A percentile compares a stretch with the other conserved stretches of the same genome.
These are phyloP conservation scores for Halictus ligatus DNA, from an alignment of 2,888 invertebrate species.

Conservation along the genomic window DNA sequence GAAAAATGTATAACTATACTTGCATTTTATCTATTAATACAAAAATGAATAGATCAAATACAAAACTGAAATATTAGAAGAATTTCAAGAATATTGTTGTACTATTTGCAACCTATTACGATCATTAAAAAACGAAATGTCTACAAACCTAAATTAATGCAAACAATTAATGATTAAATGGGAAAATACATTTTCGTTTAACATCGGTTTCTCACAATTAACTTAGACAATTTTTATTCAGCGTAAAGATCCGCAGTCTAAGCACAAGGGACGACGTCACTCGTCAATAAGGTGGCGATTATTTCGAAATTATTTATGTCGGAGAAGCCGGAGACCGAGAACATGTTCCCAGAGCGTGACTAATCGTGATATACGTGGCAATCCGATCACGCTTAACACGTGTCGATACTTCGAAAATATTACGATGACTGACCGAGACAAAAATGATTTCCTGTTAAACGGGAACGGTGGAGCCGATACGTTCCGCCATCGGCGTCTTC, in stretches of 20 bases:
- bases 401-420: slow-evolving; percentile 32
- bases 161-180: too few relatives aligned
- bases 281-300: background rate
- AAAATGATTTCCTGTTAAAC: slow-evolving; percentile 26
- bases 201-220: too few relatives aligned
- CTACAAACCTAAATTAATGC: too few relatives aligned
- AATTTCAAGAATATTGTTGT: background rate
- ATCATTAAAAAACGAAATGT: too few relatives aligned
- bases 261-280: background rate
- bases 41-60: too few relatives aligned
- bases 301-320: slow-evolving; percentile 19
- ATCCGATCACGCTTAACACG: slow-evolving; percentile 27
- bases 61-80: background rate
- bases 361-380: slow-evolving; percentile 44
- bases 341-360: slow-evolving; percentile 37
- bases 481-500: too few relatives aligned
- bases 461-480: background rate
- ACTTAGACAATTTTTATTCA: background rate
- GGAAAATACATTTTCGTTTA: too few relatives aligned
- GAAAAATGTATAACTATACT: background rate
- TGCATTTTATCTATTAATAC: too few relatives aligned
- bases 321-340: slow-evolving; percentile 23
- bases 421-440: slow-evolving; percentile 12
- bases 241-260: background rate
- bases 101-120: too few relatives aligned